A percentile compares a stretch with the other conserved stretches of the same genome.
phyloP scores from a whole-genome alignment of 64 coral and sea anemone genomes.

The Porites lutea region DNA sequence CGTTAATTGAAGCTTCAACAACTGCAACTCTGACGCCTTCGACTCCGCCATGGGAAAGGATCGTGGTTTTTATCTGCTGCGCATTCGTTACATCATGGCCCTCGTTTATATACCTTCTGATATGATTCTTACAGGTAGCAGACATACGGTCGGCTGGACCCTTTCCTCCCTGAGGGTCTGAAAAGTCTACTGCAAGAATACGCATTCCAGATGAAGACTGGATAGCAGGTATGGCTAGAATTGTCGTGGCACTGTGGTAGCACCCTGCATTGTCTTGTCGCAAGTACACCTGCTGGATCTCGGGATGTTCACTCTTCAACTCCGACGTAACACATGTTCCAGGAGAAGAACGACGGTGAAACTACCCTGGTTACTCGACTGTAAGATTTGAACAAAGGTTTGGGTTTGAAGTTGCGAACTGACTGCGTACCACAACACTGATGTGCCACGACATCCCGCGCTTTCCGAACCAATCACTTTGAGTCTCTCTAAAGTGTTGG shows the following conservation, averaged over 20 bases:
- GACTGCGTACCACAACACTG: background rate
- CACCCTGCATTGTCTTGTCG: slow-evolving; percentile 66
- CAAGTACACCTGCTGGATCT: slow-evolving; percentile 19
- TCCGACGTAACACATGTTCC: slow-evolving; percentile 40
- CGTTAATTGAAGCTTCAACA: background rate
- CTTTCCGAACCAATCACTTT: background rate
- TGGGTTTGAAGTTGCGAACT: slow-evolving; percentile 15
- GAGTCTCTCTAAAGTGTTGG: background rate
- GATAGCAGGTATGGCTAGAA: background rate
- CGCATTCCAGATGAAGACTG: background rate
- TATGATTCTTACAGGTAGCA: slow-evolving; percentile 16
- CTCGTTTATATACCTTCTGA: slow-evolving; percentile 46
- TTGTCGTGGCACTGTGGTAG: slow-evolving; percentile 43
- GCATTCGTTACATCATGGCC: slow-evolving; percentile 40
- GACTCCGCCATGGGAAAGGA: slow-evolving; percentile 36
- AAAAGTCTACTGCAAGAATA: slow-evolving; percentile 4
- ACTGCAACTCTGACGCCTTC: slow-evolving; percentile 49
- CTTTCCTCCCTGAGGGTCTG: slow-evolving; percentile 41
- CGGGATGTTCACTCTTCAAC: slow-evolving; percentile 37
- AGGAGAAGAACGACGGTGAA: slow-evolving; percentile 28
- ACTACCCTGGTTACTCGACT: slow-evolving; percentile 35
- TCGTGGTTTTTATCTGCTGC: slow-evolving; percentile 13
- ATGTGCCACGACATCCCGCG: slow-evolving; percentile 21
- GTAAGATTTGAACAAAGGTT: slow-evolving; percentile 47
- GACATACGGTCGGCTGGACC: slow-evolving; percentile 18